Conservation (phyloP, 2,113 vertebrate species). For the Tinamus guttatus region DNA sequence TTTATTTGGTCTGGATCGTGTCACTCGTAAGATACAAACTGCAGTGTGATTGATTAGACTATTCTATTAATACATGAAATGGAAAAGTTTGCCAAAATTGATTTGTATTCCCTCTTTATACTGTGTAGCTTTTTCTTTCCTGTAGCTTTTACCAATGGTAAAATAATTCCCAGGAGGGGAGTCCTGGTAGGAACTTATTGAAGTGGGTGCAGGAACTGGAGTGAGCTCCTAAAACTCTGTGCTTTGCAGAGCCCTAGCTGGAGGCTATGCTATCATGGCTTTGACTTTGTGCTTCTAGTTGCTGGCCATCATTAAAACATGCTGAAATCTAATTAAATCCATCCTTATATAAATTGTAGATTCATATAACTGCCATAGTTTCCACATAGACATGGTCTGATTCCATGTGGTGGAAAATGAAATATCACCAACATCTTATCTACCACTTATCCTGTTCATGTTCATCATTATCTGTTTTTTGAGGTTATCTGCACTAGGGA, state of each 20-base stretch:
- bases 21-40: neutral
- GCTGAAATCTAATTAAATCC: slow-evolving; percentile 45
- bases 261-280: neutral
- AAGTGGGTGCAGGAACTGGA: neutral
- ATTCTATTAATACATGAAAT: neutral
- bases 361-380: neutral
- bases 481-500: neutral
- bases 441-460: neutral
- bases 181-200: slow-evolving; percentile 1
- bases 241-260: neutral
- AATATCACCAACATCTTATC: neutral
- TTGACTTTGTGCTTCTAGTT: neutral
- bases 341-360: neutral
- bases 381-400: neutral
- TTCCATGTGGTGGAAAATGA: neutral
- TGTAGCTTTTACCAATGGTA: neutral
- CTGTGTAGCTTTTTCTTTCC: neutral
- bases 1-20: neutral
- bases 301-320: slow-evolving; percentile 44
- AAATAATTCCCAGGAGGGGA: neutral
- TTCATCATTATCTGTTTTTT: neutral
- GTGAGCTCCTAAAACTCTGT: neutral
- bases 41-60: neutral
- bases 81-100: neutral
- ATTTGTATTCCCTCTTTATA: neutral